Evolutionary conservation across 37 sponge, comb jelly and placozoan species (phyloP).

Genomic region (Hexactinellida sp.): DNA sequence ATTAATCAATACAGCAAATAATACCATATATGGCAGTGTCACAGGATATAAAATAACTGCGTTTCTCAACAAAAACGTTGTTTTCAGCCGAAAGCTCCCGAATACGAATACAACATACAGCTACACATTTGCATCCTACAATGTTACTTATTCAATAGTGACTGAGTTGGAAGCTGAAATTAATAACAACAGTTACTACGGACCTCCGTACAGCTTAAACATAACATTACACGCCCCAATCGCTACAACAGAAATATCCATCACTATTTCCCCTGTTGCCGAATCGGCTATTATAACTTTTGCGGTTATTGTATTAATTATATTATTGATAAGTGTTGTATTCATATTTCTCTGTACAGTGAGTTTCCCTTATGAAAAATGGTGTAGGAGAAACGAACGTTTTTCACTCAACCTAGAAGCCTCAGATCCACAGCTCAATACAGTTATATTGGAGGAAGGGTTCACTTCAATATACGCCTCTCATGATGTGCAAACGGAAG

Average conservation of each 20-base stretch:
- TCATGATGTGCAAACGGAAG: not conserved
- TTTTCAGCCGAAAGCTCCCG: not conserved
- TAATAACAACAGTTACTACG: not conserved
- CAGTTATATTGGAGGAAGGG: not conserved
- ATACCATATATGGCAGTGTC: not conserved
- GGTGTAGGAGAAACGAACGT: not conserved
- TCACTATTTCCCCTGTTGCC: not conserved
- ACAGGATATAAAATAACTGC: not conserved
- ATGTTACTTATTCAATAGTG: not conserved
- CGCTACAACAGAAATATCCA: not conserved
- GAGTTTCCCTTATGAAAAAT: not conserved
- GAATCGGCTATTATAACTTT: not conserved
- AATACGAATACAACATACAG: not conserved
- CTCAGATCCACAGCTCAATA: not conserved
- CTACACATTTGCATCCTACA: not conserved
- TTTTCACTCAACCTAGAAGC: not conserved
- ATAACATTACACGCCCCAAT: not conserved
- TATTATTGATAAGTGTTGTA: not conserved
- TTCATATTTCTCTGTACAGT: not conserved
- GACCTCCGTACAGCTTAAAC: not conserved
- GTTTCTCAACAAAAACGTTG: not conserved
- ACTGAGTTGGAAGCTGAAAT: not conserved
- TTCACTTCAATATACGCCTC: not conserved
- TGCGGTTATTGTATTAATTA: not conserved
- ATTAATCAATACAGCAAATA: not conserved